Evolutionary conservation across 37 sponge, comb jelly and placozoan species (phyloP).

Genomic region (Beroe ovata): DNA sequence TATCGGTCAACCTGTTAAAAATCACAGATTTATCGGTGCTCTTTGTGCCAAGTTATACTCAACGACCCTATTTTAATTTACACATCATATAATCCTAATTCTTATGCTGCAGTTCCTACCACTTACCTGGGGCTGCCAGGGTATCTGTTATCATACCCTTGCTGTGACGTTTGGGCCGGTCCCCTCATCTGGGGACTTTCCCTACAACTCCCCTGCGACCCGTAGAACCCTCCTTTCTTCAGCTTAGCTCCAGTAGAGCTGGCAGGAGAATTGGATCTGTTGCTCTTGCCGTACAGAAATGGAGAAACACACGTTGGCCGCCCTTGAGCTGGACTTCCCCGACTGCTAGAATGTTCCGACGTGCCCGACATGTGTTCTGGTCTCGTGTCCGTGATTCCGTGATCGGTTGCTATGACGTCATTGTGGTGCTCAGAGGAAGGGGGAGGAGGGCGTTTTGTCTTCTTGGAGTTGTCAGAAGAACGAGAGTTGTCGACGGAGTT

Average conservation of each 20-base stretch:
- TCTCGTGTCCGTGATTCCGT: not conserved
- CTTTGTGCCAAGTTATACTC: too few species aligned
- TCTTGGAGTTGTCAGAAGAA: not conserved
- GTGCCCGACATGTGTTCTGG: not conserved
- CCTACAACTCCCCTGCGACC: not conserved
- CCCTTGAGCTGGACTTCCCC: not conserved
- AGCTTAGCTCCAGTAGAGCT: not conserved
- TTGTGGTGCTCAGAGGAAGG: too few species aligned
- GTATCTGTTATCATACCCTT: not conserved
- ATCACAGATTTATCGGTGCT: too few species aligned
- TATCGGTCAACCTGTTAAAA: constrained; percentile 17
- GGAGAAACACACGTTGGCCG: not conserved
- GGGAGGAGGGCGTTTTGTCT: too few species aligned
- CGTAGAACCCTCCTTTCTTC: not conserved
- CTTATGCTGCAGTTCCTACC: too few species aligned
- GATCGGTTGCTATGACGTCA: too few species aligned
- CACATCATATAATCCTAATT: too few species aligned
- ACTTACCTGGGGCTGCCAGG: not conserved
- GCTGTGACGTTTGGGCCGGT: not conserved
- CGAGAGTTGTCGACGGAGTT: not conserved
- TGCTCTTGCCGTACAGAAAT: constrained; percentile 40
- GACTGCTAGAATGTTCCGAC: not conserved
- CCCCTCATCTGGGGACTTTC: not conserved
- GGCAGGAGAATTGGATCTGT: constrained; percentile 54
- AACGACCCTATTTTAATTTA: too few species aligned